Evolutionary conservation across 2,888 invertebrate genomes (phyloP), one percentile per base, ranked within the genome.

Genomic region (Imbricaverruca yamaguchii): DNA sequence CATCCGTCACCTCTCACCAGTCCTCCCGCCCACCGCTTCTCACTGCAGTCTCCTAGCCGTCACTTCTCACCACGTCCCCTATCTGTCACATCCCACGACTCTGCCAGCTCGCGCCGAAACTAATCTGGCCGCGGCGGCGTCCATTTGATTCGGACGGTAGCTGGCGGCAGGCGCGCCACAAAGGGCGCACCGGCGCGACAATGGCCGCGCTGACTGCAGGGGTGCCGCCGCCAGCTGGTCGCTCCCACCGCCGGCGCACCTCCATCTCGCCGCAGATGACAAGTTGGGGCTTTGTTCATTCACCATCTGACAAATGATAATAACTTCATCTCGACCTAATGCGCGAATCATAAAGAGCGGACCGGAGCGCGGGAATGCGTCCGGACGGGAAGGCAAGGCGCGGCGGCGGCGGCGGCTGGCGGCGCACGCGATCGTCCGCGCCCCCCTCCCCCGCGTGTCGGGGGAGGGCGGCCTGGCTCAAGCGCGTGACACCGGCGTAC

Each of bases 211-310:
- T 74, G 74, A 74, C 74, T 74, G 74, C 74, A 13, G 74, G 39
- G 69, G 69, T 23, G 67, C 13, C 69, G 39, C 39, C 74, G 74
- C 53, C 74, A 74, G 53, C 74, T 74, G 74, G 39, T 21, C 53
- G 74, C 74, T 74, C 74, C 74, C 74, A 74, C 74, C 74, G 74
- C 18, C 74, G 74, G 18, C 13, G 39, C 74, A 11, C 10, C 74
- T 74, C 74, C 23, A 74, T 74, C 74, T 53, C 74, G 74, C 74
- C 74, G 74, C 74, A 74, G 53, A 39, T 74, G 74, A 74, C 74
- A 74, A 74, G 74, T 74, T 74, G 74, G 74, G 74, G 74, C 74
- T 74, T 74, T 74, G 74, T 74, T 74, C 74, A 74, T 74, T 74
- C 74, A 74, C 74, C 74, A 74, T 74, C 74, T 74, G 74, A 74